These are phyloP conservation scores for Sturnira hondurensis DNA, from an alignment of 2,113 vertebrate species.

Conservation along the genomic window DNA sequence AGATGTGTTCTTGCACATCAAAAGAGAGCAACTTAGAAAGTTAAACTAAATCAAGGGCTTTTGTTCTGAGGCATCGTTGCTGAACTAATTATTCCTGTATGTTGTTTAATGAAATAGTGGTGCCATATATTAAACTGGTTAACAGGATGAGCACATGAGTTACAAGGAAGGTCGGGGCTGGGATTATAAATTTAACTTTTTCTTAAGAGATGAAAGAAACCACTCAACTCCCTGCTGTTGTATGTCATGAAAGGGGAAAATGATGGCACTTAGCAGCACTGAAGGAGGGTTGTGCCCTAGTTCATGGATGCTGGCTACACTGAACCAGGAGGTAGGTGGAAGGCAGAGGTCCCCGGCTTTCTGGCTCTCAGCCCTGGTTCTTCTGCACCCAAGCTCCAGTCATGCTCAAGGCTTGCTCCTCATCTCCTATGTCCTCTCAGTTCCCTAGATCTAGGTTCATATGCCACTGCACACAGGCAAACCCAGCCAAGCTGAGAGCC, in stretches of 20 bases:
- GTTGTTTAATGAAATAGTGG: constrained; percentile 86
- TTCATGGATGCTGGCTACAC: constrained; percentile 53
- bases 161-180: constrained; percentile 83
- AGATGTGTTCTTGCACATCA: constrained; percentile 87
- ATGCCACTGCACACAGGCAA: constrained; percentile 29
- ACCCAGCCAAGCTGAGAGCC: not conserved
- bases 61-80: constrained; percentile 86
- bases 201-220: constrained; percentile 84
- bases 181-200: constrained; percentile 85
- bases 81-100: constrained; percentile 89
- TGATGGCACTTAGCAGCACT: constrained; percentile 68
- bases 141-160: constrained; percentile 84
- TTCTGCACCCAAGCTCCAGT: not conserved
- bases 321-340: constrained; percentile 47
- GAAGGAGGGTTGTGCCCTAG: constrained; percentile 72
- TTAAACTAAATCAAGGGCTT: constrained; percentile 85
- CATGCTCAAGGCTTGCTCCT: not conserved
- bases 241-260: constrained; percentile 78
- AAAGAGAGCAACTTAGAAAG: constrained; percentile 86
- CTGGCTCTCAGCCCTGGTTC: constrained; percentile 8
- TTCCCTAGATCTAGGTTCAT: not conserved
- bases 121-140: constrained; percentile 83
- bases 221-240: constrained; percentile 79
- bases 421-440: not conserved
- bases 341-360: constrained; percentile 53